A percentile compares a stretch with the other conserved stretches of the same genome.
These are phyloP conservation scores for Ophion ventricosus DNA, from an alignment of 2,888 invertebrate genomes.

Conservation along the genomic window DNA sequence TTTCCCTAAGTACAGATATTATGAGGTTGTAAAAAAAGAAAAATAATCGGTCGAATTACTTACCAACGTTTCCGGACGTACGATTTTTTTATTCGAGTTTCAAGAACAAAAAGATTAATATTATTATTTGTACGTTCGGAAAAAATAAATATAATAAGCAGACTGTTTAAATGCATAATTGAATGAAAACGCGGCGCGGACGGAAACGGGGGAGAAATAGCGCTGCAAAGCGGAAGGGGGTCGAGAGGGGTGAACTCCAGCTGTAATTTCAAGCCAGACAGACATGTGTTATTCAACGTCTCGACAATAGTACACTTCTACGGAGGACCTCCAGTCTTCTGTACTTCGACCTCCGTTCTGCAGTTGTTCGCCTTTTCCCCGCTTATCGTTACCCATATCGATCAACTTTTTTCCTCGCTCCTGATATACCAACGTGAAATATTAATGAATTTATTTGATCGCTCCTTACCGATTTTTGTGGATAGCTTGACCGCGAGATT, in stretches of 20 bases:
- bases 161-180: slow-evolving; percentile 76
- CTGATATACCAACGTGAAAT: slow-evolving; percentile 20
- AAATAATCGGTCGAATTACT: background rate
- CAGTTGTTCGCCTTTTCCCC: slow-evolving; percentile 4
- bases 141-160: slow-evolving; percentile 60
- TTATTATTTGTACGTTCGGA: slow-evolving; percentile 60
- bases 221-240: slow-evolving; percentile 4
- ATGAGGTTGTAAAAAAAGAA: background rate
- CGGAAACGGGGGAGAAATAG: slow-evolving; percentile 69
- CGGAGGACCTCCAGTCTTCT: slow-evolving; percentile 39
- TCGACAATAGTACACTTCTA: slow-evolving; percentile 38
- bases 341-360: slow-evolving; percentile 60
- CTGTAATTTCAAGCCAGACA: slow-evolving; percentile 81
- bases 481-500: background rate
- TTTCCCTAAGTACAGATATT: background rate
- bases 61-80: background rate
- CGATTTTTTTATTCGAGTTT: background rate
- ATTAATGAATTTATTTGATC: background rate
- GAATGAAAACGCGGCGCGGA: slow-evolving; percentile 74
- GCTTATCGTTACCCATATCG: background rate
- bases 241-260: slow-evolving; percentile 71
- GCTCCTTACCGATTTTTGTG: background rate
- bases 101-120: slow-evolving; percentile 43
- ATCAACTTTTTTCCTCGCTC: slow-evolving; percentile 8
- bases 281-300: slow-evolving; percentile 81